Conservation (phyloP, 2,888 invertebrate species). For the Ophraella communa region DNA sequence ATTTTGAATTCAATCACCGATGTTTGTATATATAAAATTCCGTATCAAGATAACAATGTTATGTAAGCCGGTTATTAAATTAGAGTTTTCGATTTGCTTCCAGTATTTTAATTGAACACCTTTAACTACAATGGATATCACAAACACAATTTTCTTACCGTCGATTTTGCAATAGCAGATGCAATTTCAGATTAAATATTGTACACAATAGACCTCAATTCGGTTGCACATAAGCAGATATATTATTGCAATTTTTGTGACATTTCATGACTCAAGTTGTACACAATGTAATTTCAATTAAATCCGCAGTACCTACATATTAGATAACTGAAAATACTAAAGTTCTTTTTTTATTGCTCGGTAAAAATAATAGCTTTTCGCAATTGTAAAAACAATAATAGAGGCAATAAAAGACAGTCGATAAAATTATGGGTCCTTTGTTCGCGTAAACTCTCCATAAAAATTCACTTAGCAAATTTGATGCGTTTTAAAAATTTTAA, state of each 20-base stretch:
- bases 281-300: neutral
- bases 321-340: neutral
- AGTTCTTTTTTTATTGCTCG: neutral
- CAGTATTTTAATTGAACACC: constrained; percentile 3
- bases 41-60: neutral
- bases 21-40: neutral
- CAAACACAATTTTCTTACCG: neutral
- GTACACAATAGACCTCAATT: neutral
- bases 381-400: neutral
- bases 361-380: neutral
- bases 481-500: too few relatives aligned
- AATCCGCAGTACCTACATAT: neutral
- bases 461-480: too few relatives aligned
- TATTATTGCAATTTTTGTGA: constrained; percentile 3
- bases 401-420: too few relatives aligned
- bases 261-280: neutral
- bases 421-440: too few relatives aligned
- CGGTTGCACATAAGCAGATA: constrained; percentile 3
- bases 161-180: neutral
- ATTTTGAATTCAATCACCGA: neutral
- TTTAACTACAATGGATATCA: constrained; percentile 5
- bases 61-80: neutral
- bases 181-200: constrained; percentile 3
- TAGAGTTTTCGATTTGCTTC: neutral
- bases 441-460: too few relatives aligned